These are phyloP conservation scores for Ondatra zibethicus DNA, from an alignment of 2,113 vertebrate species.

Conservation along the genomic window DNA sequence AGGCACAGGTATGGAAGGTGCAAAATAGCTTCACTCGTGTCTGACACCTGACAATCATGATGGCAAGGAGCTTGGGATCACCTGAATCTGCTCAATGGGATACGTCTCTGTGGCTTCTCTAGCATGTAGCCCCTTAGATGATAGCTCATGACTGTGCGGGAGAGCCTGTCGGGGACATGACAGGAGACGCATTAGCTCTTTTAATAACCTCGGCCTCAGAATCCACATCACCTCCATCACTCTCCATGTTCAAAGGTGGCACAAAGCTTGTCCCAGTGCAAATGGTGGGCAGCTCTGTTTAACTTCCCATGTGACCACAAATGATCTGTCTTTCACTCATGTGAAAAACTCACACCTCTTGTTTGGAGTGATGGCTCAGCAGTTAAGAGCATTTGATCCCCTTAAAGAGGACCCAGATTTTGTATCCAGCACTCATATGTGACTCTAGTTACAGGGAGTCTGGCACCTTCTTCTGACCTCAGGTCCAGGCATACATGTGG, in stretches of 20 bases:
- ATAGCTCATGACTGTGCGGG: not conserved
- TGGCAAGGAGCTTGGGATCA: not conserved
- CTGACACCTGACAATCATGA: not conserved
- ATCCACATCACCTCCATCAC: not conserved
- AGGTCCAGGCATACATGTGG: not conserved
- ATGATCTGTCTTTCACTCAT: not conserved
- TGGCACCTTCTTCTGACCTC: not conserved
- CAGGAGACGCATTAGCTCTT: not conserved
- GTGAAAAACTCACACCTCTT: not conserved
- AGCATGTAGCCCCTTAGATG: not conserved
- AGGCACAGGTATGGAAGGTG: not conserved
- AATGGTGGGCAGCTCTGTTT: not conserved
- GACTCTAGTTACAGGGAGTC: not conserved
- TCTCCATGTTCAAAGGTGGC: not conserved
- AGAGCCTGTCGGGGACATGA: not conserved
- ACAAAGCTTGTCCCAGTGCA: not conserved
- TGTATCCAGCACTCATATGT: not conserved
- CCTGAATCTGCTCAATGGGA: not conserved
- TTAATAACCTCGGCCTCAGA: not conserved
- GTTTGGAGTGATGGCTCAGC: not conserved
- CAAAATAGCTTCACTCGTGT: not conserved
- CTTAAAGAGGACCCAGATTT: not conserved
- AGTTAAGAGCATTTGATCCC: not conserved
- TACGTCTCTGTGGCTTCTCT: not conserved
- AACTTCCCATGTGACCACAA: not conserved